Conservation (phyloP, 2,797 vertebrate species). For the Oreonectes daqikongensis region DNA sequence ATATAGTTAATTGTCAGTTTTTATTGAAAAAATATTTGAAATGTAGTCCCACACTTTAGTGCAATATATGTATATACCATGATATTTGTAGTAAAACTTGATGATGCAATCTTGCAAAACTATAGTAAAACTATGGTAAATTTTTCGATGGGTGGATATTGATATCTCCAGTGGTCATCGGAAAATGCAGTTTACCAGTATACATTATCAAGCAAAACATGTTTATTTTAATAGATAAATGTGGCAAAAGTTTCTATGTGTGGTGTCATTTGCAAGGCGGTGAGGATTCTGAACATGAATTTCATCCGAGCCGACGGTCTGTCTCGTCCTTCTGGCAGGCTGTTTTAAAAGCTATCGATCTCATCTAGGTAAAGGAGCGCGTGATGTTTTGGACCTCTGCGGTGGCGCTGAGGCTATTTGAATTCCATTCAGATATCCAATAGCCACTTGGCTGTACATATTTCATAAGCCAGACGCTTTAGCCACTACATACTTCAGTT, state of each 20-base stretch:
- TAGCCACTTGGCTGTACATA: constrained; percentile 58
- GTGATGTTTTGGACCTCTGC: constrained; percentile 46
- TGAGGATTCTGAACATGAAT: constrained; percentile 21
- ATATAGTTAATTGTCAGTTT: no score
- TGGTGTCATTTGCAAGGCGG: neutral
- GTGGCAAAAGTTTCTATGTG: neutral
- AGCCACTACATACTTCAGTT: constrained; percentile 58
- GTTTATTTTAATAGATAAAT: neutral
- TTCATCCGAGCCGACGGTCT: constrained; percentile 13
- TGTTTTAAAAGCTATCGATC: constrained; percentile 41
- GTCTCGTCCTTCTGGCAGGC: constrained; percentile 15
- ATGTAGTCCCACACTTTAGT: neutral
- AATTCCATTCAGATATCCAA: constrained; percentile 59
- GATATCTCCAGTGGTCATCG: no score
- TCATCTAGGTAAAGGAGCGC: constrained; percentile 6
- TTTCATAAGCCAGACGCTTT: constrained; percentile 58
- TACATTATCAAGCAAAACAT: neutral
- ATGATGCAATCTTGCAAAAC: no score
- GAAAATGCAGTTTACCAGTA: no score
- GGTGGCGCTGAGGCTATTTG: constrained; percentile 52
- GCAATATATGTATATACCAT: neutral
- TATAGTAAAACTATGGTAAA: no score
- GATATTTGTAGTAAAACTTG: no score
- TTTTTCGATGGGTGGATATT: neutral
- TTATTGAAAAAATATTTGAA: no score